Conservation (phyloP, 2,888 invertebrate genomes). For the Pyrochroa serraticornis region DNA sequence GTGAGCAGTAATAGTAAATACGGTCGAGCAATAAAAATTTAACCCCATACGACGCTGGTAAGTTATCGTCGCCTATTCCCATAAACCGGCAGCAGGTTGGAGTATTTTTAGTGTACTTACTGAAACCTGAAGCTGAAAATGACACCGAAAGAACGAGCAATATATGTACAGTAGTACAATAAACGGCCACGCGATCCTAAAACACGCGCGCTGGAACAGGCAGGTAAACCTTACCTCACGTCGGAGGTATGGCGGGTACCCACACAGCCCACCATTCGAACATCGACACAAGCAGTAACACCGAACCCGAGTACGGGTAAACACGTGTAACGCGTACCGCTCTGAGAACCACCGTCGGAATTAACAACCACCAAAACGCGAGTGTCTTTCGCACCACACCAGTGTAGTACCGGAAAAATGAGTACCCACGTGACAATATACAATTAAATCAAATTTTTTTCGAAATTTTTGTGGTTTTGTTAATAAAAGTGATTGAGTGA, state of each 20-base stretch:
- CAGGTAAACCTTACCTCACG: constrained; percentile 40
- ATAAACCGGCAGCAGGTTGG: constrained; percentile 12
- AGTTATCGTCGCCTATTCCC: constrained; percentile 12
- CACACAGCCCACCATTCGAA: constrained; percentile 44
- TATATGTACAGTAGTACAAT: constrained; percentile 33
- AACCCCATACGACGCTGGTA: constrained; percentile 4
- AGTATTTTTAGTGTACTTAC: constrained; percentile 15
- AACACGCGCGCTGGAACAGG: constrained; percentile 41
- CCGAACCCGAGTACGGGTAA: constrained; percentile 42
- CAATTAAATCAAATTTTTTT: constrained; percentile 6
- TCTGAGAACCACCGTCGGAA: neutral
- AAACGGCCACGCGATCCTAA: constrained; percentile 37
- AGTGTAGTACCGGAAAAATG: constrained; percentile 38
- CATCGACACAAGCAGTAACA: constrained; percentile 42
- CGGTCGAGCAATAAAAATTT: constrained; percentile 9
- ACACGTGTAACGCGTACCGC: constrained; percentile 33
- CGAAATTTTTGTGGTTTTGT: constrained; percentile 14
- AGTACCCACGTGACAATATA: constrained; percentile 33
- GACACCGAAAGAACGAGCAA: constrained; percentile 17
- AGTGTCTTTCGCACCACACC: constrained; percentile 22
- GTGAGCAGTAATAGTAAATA: neutral
- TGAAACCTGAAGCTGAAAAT: constrained; percentile 25
- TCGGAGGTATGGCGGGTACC: constrained; percentile 48
- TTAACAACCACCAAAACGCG: neutral
- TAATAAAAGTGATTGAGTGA: constrained; percentile 15